A percentile compares a stretch with the other conserved stretches of the same genome.
Conservation (phyloP, 2,888 invertebrate genomes). For the Tigriopus californicus region DNA sequence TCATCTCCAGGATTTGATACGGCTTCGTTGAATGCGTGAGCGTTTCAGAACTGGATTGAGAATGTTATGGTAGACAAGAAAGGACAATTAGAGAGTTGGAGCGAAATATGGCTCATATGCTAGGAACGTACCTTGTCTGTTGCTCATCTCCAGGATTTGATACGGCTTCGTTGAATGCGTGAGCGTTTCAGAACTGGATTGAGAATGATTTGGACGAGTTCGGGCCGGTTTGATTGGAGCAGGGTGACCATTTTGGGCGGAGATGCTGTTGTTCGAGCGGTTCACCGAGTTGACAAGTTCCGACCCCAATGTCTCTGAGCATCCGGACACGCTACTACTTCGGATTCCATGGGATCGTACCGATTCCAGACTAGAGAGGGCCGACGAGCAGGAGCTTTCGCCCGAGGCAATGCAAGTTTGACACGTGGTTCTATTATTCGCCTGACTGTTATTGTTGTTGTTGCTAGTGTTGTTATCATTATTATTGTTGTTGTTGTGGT, state of each 20-base stretch:
- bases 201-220: no score
- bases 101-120: not conserved
- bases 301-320: no score
- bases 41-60: no score
- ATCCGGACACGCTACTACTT: no score
- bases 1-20: slow-evolving; percentile 3
- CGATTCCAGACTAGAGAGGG: slow-evolving; percentile 10
- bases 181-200: no score
- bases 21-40: not conserved
- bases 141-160: slow-evolving; percentile 1
- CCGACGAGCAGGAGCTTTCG: slow-evolving; percentile 5
- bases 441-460: not conserved
- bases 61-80: no score
- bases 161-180: not conserved
- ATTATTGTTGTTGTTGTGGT: not conserved
- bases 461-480: not conserved
- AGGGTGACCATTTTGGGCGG: no score
- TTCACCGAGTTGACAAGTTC: no score
- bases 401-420: slow-evolving; percentile 3
- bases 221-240: no score
- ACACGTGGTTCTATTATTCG: not conserved
- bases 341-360: not conserved
- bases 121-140: not conserved
- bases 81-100: not conserved
- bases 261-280: no score